Percentiles rank a stretch among this genome's conserved stretches.
phyloP scores from a whole-genome alignment of 2,797 vertebrate species.

The Malurus leucopterus region DNA sequence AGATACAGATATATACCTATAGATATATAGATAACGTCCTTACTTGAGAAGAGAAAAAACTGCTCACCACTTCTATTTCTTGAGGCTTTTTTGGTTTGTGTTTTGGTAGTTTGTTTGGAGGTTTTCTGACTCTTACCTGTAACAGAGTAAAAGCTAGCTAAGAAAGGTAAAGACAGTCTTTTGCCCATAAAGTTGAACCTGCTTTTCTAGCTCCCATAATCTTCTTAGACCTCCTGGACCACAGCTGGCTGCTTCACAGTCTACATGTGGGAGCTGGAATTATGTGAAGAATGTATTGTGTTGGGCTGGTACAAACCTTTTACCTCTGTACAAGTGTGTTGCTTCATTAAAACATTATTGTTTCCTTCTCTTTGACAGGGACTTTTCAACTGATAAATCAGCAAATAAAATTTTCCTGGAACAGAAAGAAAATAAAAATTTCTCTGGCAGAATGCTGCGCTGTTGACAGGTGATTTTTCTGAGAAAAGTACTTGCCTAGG shows the following conservation, averaged over 20 bases:
- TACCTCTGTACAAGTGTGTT: neutral
- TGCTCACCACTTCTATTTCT: neutral
- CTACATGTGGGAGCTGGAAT: neutral
- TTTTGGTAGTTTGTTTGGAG: neutral
- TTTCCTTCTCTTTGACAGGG: slow-evolving; percentile 6
- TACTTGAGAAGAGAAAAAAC: neutral
- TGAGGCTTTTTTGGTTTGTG: fast-evolving
- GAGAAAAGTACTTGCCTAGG: slow-evolving; percentile 34
- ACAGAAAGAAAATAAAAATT: slow-evolving; percentile 15
- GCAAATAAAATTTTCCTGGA: neutral
- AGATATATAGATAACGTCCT: neutral
- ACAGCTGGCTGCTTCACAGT: neutral
- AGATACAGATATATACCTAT: neutral
- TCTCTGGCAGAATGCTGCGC: neutral
- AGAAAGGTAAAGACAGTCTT: neutral
- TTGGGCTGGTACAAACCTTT: neutral
- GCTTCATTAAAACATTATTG: neutral
- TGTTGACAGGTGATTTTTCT: slow-evolving; percentile 59
- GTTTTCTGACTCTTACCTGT: fast-evolving
- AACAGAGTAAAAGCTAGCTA: neutral
- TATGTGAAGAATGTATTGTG: neutral
- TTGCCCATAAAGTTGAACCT: neutral
- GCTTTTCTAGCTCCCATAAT: neutral
- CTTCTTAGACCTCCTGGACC: neutral
- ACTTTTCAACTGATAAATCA: slow-evolving; percentile 3